Evolutionary conservation across 2,113 vertebrate genomes (phyloP), one percentile per base, ranked within the genome.

Genomic region (Phaethornis superciliosus): DNA sequence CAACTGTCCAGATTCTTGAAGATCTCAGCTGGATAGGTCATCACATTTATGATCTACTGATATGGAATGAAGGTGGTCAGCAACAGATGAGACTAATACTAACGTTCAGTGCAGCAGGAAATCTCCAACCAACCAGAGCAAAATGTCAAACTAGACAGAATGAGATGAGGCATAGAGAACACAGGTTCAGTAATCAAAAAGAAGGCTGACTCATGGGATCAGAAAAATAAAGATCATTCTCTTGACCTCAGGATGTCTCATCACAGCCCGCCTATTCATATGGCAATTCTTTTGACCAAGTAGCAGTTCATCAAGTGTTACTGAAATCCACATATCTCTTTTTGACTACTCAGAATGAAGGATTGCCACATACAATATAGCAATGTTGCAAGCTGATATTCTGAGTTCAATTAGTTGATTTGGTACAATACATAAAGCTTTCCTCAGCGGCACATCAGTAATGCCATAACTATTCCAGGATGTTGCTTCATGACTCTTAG

Each of bases 401-500:
- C 71, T 33, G 51, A 77, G 33, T 63, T 82, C 59, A 55, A 51
- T 56, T 68, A 52, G 78, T 47, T 71, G 76, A 78, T 84, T 90
- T 81, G 64, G 81, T 89, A 24, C n/a, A 84, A 60, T 56, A 30
- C 32, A 90, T 67, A 59, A 64, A 86, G n/a, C 22, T 70, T 90
- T 37, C 21, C 40, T 90, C 44, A 86, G 47, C 72, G 92, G 42
- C 60, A 81, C 59, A 68, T 89, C 81, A 88, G 32, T 35, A 81
- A 40, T 54, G 32, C 7, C 13, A 4, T 88, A 93, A 93, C 47
- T 71, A 47, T 63, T 44, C 33, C 64, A 94, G 86, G 64, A 86
- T 86, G 83, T 56, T 94, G n/a, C 40, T 89, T 94, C 81, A 64
- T 75, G 51, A 59, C 33, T 70, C 46, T 90, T 71, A 92, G 21